Evolutionary conservation across 1,140 invertebrate species (phyloP).

Genomic region (Microvelia longipes): DNA sequence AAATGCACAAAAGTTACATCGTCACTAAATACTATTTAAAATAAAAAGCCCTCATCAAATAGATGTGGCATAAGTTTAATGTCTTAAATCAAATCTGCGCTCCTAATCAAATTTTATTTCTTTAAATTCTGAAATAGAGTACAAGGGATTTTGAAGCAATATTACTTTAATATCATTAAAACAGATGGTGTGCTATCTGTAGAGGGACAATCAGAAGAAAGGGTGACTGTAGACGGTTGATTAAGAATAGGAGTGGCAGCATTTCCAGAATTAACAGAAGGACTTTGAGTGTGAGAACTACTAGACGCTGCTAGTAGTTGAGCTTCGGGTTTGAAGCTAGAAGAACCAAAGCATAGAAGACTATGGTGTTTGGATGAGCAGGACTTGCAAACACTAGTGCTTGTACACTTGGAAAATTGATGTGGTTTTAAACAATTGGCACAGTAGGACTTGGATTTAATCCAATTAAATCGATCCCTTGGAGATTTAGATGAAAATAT

Average conservation of each 20-base stretch:
- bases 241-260: neutral
- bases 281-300: neutral
- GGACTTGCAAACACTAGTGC: neutral
- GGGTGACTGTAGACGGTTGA: neutral
- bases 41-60: too few relatives aligned
- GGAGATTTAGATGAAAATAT: neutral
- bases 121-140: too few relatives aligned
- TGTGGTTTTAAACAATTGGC: neutral
- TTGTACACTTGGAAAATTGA: neutral
- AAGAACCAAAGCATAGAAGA: neutral
- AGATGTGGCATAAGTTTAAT: too few relatives aligned
- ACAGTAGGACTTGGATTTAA: neutral
- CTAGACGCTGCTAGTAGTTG: neutral
- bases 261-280: neutral
- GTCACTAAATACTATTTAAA: too few relatives aligned
- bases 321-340: neutral
- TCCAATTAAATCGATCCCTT: neutral
- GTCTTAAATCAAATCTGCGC: too few relatives aligned
- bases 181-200: neutral
- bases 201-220: neutral
- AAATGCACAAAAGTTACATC: too few relatives aligned
- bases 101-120: too few relatives aligned
- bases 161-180: too few relatives aligned
- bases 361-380: neutral
- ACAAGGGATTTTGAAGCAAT: too few relatives aligned